A percentile compares a stretch with the other conserved stretches of the same genome.
Evolutionary conservation across 2,113 vertebrate genomes (phyloP).

Genomic region (Coreoperca whiteheadi): DNA sequence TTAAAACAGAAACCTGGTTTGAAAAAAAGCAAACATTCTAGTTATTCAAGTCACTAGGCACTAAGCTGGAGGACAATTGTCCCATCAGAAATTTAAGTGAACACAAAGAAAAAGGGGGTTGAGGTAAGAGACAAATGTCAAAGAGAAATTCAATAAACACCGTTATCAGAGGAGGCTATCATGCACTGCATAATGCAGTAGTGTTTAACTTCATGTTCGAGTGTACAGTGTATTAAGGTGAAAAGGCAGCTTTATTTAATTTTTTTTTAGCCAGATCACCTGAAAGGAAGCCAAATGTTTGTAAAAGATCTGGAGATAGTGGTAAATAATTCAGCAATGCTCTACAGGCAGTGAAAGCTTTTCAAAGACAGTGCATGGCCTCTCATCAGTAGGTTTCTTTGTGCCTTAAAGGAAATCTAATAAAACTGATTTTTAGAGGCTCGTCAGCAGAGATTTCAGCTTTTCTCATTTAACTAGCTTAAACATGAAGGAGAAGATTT

Average conservation of each 20-base stretch:
- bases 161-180: neutral
- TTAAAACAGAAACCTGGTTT: neutral
- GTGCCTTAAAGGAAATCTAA: constrained; percentile 43
- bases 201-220: neutral
- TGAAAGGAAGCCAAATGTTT: constrained; percentile 39
- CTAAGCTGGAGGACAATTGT: neutral
- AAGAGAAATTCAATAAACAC: neutral
- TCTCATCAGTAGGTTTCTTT: constrained; percentile 28
- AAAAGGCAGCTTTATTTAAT: constrained; percentile 21
- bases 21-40: neutral
- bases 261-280: constrained; percentile 36
- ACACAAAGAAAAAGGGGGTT: neutral
- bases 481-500: neutral
- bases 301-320: constrained; percentile 21
- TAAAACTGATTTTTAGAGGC: constrained; percentile 34
- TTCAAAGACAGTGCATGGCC: constrained; percentile 19
- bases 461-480: neutral
- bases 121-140: neutral
- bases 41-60: neutral
- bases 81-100: neutral
- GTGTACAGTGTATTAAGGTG: neutral
- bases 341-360: constrained; percentile 9
- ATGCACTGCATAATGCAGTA: constrained; percentile 3
- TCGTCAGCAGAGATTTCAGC: constrained; percentile 1
- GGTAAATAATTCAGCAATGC: constrained; percentile 7